phyloP scores from a whole-genome alignment of 2,797 vertebrate species.

The Triplophysa yarkandensis region DNA sequence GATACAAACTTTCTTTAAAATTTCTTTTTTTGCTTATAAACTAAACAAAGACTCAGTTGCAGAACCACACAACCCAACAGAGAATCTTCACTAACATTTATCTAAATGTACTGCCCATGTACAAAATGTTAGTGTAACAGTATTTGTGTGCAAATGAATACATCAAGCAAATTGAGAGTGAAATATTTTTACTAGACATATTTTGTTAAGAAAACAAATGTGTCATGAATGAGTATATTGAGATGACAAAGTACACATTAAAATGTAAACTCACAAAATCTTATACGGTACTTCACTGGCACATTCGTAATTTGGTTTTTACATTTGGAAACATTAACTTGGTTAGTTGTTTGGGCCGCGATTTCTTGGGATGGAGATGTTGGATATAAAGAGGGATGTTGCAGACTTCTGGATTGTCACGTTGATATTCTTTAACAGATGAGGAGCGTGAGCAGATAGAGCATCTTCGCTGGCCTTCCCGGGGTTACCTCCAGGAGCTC shows the following conservation, averaged over 20 bases:
- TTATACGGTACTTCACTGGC: too few relatives aligned
- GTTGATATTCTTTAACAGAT: constrained; percentile 69
- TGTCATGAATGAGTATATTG: too few relatives aligned
- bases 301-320: too few relatives aligned
- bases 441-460: constrained; percentile 94
- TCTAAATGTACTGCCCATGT: too few relatives aligned
- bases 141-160: constrained; percentile 15
- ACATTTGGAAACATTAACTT: too few relatives aligned
- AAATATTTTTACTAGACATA: not conserved
- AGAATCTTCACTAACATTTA: too few relatives aligned
- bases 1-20: too few relatives aligned
- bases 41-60: too few relatives aligned
- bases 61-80: too few relatives aligned
- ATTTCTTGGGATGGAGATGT: not conserved
- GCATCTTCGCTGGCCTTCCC: constrained; percentile 91
- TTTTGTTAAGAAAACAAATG: not conserved
- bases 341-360: not conserved
- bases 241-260: too few relatives aligned
- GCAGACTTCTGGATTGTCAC: constrained; percentile 49
- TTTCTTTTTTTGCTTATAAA: too few relatives aligned
- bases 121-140: too few relatives aligned
- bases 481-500: constrained; percentile 92
- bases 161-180: not conserved
- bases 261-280: not conserved
- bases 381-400: constrained; percentile 1